Evolutionary conservation across 2,797 vertebrate species (phyloP), one percentile per base, ranked within the genome.

Genomic region (Oreortyx pictus): DNA sequence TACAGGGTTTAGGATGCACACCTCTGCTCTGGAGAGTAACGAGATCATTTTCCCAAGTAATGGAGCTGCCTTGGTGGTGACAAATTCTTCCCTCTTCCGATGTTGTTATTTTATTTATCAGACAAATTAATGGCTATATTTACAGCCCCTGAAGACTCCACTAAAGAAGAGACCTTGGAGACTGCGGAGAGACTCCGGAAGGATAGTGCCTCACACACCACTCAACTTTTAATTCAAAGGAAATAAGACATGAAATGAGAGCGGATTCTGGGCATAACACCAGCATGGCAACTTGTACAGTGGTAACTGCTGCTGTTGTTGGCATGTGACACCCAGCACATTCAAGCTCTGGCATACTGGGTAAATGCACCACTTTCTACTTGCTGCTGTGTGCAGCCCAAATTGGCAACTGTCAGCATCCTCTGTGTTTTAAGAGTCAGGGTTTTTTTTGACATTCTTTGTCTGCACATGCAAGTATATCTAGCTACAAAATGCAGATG

Each of bases 71-170:
- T 67, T 47, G 39, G 76, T 18, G 2, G 18, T 85, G 85, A 54
- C 50, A 87, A 47, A 89, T 89, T 29, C 74, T 65, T 76, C 76
- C 74, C 46, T 74, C 62, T 91, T 89, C 39, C 84, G 13, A 14
- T 31, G 64, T 81, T 50, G 23, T 91, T 67, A 23, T 82, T 92
- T 92, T 91, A 76, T 83, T 96, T 95, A 71, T 92, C 70, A 44
- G 88, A 86, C 47, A 93, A 88, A 78, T 84, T 72, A 93, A 60
- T 3, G 19, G 62, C 80, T 93, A 35, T 62, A 92, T 94, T 93
- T 93, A 86, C 77, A 91, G 61, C 68, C 47, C 78, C 56, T 61
- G 82, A 95, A 90, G 68, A 22, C 41, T 91, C 0, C 0, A 46
- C 90, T 82, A 62, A 92, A 80, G 35, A 92, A n/a, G 20, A 50